These are phyloP conservation scores for Parasteatoda lunata DNA, from an alignment of 2,888 invertebrate species.

Conservation along the genomic window DNA sequence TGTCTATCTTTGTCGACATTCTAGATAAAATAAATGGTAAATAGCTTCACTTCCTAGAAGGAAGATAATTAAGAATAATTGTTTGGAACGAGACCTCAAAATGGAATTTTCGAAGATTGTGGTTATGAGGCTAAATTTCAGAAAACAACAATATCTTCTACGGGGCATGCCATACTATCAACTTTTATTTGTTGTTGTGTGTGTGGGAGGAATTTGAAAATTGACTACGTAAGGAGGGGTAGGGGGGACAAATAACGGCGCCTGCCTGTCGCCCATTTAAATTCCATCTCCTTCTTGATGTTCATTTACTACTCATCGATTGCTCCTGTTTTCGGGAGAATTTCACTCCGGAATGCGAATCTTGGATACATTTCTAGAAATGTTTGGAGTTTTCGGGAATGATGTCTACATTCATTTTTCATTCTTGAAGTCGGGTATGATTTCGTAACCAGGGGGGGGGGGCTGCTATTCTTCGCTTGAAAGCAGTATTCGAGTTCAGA, in stretches of 20 bases:
- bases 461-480: neutral
- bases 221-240: neutral
- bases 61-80: conserved; percentile 24
- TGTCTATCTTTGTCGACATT: neutral
- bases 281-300: conserved; percentile 57
- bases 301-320: conserved; percentile 56
- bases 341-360: conserved; percentile 38
- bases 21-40: neutral
- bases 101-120: neutral
- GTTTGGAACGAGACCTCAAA: neutral
- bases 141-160: conserved; percentile 21
- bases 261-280: conserved; percentile 60
- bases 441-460: neutral
- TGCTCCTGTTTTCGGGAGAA: conserved; percentile 12
- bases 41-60: neutral
- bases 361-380: conserved; percentile 41
- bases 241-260: conserved; percentile 23
- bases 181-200: conserved; percentile 31
- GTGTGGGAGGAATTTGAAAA: neutral
- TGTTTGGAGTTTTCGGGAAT: conserved; percentile 41
- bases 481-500: neutral
- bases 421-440: conserved; percentile 3
- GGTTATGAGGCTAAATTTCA: neutral
- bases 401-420: conserved; percentile 40
- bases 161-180: conserved; percentile 42